A percentile compares a stretch with the other conserved stretches of the same genome.
Conservation (phyloP, 2,888 invertebrate species). For the Agriotes lineatus region DNA sequence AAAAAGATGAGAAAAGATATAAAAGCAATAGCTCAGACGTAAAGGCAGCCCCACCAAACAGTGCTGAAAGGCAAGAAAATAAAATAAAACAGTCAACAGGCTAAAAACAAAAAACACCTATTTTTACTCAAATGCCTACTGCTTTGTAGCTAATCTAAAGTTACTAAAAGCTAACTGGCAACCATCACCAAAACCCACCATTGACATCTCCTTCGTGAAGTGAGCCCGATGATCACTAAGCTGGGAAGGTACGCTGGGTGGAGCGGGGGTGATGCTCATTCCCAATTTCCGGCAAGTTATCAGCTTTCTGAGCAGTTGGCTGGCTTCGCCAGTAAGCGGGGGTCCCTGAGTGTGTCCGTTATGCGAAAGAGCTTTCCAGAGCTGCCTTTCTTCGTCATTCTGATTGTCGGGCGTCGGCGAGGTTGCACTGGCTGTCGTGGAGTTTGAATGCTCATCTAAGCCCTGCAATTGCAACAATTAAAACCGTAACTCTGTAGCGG, state of each 20-base stretch:
- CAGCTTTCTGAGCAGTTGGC: slow-evolving; percentile 80
- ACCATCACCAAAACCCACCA: slow-evolving; percentile 21
- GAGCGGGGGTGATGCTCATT: slow-evolving; percentile 72
- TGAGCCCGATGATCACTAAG: slow-evolving; percentile 48
- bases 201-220: slow-evolving; percentile 38
- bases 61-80: no score
- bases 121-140: not conserved
- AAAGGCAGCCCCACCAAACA: no score
- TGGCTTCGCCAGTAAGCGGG: slow-evolving; percentile 76
- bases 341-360: slow-evolving; percentile 66
- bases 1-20: no score
- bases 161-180: no score
- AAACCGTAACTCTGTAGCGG: no score
- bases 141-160: not conserved
- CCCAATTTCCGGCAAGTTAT: slow-evolving; percentile 82
- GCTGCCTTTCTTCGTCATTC: slow-evolving; percentile 62
- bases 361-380: slow-evolving; percentile 72
- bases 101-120: no score
- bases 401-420: slow-evolving; percentile 62
- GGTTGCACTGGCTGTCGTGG: slow-evolving; percentile 61
- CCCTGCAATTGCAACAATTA: no score
- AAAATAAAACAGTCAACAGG: no score
- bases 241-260: slow-evolving; percentile 59
- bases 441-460: slow-evolving; percentile 63
- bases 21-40: no score